A percentile compares a stretch with the other conserved stretches of the same genome.
Evolutionary conservation across 2,888 invertebrate genomes (phyloP).

Genomic region (Macrosiphum euphorbiae): DNA sequence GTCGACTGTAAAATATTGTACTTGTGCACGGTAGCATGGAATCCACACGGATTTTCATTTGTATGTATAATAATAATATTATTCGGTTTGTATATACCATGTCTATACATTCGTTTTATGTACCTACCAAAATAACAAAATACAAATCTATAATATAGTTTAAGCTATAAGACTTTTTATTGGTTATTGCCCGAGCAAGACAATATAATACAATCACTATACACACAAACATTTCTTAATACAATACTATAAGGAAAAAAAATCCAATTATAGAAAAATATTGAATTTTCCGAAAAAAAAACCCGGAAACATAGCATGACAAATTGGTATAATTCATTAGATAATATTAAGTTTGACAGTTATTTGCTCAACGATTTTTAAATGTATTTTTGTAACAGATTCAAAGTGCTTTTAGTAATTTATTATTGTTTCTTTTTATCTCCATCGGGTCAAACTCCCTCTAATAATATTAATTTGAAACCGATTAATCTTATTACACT

Average conservation of each 20-base stretch:
- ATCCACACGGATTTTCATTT: not conserved
- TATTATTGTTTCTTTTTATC: slow-evolving; percentile 25
- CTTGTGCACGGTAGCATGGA: not conserved
- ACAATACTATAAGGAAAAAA: not conserved
- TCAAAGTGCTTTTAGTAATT: slow-evolving; percentile 36
- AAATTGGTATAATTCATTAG: slow-evolving; percentile 9
- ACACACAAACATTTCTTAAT: not conserved
- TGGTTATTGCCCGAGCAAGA: not conserved
- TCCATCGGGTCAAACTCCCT: not conserved
- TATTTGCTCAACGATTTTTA: not conserved
- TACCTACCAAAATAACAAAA: not conserved
- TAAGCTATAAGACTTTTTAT: not conserved
- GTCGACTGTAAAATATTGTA: not conserved
- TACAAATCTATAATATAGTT: slow-evolving; percentile 2
- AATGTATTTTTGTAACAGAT: slow-evolving; percentile 32
- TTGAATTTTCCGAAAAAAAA: not conserved
- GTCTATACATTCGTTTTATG: not conserved
- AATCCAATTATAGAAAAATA: not conserved
- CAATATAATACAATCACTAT: not conserved
- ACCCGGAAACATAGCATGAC: not conserved
- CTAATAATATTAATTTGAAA: slow-evolving; percentile 14
- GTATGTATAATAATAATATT: not conserved
- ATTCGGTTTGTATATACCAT: not conserved
- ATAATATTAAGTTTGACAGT: slow-evolving; percentile 41
- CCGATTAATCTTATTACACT: slow-evolving; percentile 28